Evolutionary conservation across 1,140 invertebrate genomes (phyloP).

Genomic region (Panonychus citri): DNA sequence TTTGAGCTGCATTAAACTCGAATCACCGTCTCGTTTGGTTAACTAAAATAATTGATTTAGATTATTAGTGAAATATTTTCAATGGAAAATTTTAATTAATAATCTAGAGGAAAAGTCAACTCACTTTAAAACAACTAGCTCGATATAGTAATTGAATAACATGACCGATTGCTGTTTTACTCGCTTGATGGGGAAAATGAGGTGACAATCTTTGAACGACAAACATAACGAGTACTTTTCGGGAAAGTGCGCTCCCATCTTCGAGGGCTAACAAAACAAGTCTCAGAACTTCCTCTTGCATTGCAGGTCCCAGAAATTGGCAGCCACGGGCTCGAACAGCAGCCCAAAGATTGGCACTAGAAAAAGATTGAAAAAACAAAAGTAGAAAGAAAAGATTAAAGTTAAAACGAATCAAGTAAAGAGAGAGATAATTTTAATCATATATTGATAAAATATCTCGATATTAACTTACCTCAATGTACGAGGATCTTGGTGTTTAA

Average conservation of each 20-base stretch:
- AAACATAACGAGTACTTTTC: slow-evolving; percentile 96
- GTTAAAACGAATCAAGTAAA: not conserved
- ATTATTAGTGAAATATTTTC: not conserved
- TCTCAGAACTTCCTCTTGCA: slow-evolving; percentile 9
- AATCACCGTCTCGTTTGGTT: slow-evolving; percentile 76
- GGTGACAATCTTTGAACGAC: slow-evolving; percentile 83
- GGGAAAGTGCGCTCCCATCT: slow-evolving; percentile 82
- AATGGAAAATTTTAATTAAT: not conserved
- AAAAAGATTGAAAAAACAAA: slow-evolving; percentile 22
- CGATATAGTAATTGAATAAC: slow-evolving; percentile 92
- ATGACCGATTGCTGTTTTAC: slow-evolving; percentile 94
- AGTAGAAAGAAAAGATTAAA: not conserved
- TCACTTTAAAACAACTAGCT: slow-evolving; percentile 90
- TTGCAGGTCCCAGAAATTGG: slow-evolving; percentile 85
- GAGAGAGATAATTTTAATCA: not conserved
- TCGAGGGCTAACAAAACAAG: slow-evolving; percentile 77
- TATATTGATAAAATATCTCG: too few relatives aligned
- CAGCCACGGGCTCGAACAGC: slow-evolving; percentile 86
- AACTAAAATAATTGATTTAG: slow-evolving; percentile 5
- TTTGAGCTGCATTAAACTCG: slow-evolving; percentile 92
- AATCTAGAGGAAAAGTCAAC: not conserved
- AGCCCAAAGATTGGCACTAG: slow-evolving; percentile 72
- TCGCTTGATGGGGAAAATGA: slow-evolving; percentile 77
- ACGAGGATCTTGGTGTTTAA: slow-evolving; percentile 79
- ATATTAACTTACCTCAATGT: slow-evolving; percentile 30